Evolutionary conservation across 2,797 vertebrate genomes (phyloP).

Genomic region (Manis pentadactyla): DNA sequence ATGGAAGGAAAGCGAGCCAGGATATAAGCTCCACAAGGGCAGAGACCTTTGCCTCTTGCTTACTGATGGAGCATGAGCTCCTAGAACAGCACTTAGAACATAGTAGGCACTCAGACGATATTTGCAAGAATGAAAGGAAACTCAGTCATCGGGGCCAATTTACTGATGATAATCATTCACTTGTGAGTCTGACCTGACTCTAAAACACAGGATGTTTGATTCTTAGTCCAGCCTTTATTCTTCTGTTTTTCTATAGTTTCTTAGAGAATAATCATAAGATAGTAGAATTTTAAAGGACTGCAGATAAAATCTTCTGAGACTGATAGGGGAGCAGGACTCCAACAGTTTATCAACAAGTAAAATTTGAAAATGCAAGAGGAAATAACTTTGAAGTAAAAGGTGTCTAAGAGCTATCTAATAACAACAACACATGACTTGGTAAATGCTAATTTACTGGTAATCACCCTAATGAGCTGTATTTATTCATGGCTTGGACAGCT

Average conservation of each 20-base stretch:
- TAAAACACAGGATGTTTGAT: not conserved
- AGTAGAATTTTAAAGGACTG: not conserved
- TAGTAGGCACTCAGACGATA: not conserved
- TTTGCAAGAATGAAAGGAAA: not conserved
- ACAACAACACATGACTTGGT: not conserved
- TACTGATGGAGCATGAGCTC: not conserved
- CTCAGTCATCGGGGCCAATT: not conserved
- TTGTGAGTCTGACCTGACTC: not conserved
- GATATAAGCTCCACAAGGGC: not conserved
- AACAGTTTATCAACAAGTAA: not conserved
- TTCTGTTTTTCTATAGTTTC: not conserved
- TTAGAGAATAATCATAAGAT: not conserved
- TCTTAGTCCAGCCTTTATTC: not conserved
- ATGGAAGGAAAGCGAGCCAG: not conserved
- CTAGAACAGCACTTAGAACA: not conserved
- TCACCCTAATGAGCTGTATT: not conserved
- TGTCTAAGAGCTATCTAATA: not conserved
- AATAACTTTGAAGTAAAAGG: not conserved
- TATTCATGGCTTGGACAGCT: fast-evolving
- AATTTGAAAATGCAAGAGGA: not conserved
- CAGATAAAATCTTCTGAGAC: not conserved
- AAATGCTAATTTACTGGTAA: not conserved
- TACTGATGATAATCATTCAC: not conserved
- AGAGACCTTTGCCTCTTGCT: not conserved
- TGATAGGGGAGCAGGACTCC: not conserved